Evolutionary conservation across 1,140 invertebrate genomes (phyloP).

Genomic region (Varroa destructor): DNA sequence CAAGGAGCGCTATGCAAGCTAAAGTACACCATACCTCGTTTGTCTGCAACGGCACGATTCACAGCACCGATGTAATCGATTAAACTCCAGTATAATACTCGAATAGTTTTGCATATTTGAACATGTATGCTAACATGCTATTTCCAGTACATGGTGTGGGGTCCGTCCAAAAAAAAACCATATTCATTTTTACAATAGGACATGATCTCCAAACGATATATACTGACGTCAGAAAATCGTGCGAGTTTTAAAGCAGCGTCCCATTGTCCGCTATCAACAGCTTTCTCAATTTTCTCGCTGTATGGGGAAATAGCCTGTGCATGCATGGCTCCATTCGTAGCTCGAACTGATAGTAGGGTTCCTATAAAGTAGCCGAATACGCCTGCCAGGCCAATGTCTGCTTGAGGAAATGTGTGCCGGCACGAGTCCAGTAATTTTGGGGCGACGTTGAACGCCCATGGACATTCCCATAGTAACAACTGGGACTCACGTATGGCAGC

Average conservation of each 20-base stretch:
- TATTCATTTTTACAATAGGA: no score
- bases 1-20: slow-evolving; percentile 3
- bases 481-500: background rate
- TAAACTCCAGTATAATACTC: no score
- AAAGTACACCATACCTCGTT: slow-evolving; percentile 14
- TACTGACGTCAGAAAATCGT: slow-evolving; percentile 10
- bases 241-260: slow-evolving; percentile 11
- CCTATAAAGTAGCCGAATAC: background rate
- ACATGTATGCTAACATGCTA: no score
- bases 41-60: background rate
- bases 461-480: slow-evolving; percentile 12
- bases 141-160: no score
- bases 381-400: background rate
- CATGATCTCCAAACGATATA: no score
- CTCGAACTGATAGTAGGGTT: background rate
- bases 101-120: no score
- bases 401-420: background rate
- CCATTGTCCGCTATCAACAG: background rate
- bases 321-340: background rate
- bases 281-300: slow-evolving; percentile 25
- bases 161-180: no score
- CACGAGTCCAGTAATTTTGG: slow-evolving; percentile 2
- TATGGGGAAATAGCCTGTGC: background rate
- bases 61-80: no score
- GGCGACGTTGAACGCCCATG: slow-evolving; percentile 10